Evolutionary conservation across 1,140 invertebrate species (phyloP).

Genomic region (Himalopsyche phryganea): DNA sequence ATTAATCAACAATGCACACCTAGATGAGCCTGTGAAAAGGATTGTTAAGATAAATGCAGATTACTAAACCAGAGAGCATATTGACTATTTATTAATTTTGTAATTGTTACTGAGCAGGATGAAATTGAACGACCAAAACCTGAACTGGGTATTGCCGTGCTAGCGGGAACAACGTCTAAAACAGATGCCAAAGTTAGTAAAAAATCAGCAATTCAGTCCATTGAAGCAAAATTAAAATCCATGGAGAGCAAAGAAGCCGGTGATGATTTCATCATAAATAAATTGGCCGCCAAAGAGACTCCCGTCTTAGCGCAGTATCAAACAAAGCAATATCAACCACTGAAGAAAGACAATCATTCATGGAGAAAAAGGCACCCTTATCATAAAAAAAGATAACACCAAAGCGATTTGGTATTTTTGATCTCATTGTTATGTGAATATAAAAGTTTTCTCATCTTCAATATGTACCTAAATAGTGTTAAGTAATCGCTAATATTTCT

Average conservation of each 20-base stretch:
- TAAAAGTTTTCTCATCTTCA: neutral
- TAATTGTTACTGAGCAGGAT: constrained; percentile 63
- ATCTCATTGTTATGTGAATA: too few species aligned
- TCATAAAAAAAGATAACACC: constrained; percentile 50
- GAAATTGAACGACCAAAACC: constrained; percentile 70
- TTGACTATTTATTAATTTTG: too few species aligned
- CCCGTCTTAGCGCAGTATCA: constrained; percentile 67
- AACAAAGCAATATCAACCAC: constrained; percentile 52
- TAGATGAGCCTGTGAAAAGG: too few species aligned
- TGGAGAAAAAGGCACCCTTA: constrained; percentile 49
- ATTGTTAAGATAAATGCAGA: too few species aligned
- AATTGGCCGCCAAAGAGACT: constrained; percentile 58
- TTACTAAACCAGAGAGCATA: too few species aligned
- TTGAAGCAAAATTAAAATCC: constrained; percentile 80
- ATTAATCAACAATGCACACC: too few species aligned
- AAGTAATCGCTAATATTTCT: too few species aligned
- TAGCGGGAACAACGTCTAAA: constrained; percentile 68
- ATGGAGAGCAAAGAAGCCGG: constrained; percentile 66
- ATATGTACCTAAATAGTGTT: neutral
- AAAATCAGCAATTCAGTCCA: constrained; percentile 77
- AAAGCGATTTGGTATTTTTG: neutral
- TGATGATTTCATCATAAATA: constrained; percentile 71
- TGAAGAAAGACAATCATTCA: constrained; percentile 49
- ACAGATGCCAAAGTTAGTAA: constrained; percentile 67
- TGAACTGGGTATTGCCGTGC: constrained; percentile 69